phyloP scores from a whole-genome alignment of 2,113 vertebrate species.

The Cottus gobio region DNA sequence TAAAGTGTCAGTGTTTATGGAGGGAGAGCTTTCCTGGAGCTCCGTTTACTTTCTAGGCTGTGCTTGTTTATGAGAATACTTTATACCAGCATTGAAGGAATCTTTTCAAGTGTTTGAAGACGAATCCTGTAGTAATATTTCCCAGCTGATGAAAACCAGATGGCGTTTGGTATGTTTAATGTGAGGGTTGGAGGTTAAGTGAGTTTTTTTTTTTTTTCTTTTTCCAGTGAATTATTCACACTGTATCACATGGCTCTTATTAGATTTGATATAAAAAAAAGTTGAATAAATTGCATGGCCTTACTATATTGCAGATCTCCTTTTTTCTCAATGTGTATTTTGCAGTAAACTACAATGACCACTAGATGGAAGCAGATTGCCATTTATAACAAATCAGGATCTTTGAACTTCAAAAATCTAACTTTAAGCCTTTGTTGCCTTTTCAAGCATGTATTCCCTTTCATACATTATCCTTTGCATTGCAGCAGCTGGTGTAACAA shows the following conservation, averaged over 20 bases:
- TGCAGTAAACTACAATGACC: conserved; percentile 9
- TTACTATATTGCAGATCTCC: neutral
- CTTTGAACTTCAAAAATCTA: neutral
- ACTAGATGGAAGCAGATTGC: conserved; percentile 49
- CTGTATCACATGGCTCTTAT: conserved; percentile 54
- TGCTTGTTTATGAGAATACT: conserved; percentile 38
- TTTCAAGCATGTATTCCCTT: neutral
- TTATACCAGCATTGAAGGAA: conserved; percentile 40
- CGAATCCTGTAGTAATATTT: conserved; percentile 50
- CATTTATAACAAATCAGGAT: neutral
- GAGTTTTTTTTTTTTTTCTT: neutral
- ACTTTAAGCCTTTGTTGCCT: neutral
- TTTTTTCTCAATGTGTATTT: neutral
- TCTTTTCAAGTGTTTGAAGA: conserved; percentile 22
- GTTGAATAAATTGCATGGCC: conserved; percentile 41
- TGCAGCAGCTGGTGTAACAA: neutral
- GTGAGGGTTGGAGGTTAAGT: neutral
- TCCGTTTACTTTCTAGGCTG: conserved; percentile 37
- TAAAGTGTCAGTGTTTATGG: conserved; percentile 29
- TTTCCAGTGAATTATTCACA: conserved; percentile 14
- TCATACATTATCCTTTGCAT: neutral
- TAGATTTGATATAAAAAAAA: conserved; percentile 52
- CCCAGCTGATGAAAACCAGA: conserved; percentile 29
- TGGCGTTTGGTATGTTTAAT: conserved; percentile 49
- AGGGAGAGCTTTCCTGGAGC: conserved; percentile 17